These are phyloP conservation scores for Ericerus pela DNA, from an alignment of 1,140 invertebrate genomes.

Conservation along the genomic window DNA sequence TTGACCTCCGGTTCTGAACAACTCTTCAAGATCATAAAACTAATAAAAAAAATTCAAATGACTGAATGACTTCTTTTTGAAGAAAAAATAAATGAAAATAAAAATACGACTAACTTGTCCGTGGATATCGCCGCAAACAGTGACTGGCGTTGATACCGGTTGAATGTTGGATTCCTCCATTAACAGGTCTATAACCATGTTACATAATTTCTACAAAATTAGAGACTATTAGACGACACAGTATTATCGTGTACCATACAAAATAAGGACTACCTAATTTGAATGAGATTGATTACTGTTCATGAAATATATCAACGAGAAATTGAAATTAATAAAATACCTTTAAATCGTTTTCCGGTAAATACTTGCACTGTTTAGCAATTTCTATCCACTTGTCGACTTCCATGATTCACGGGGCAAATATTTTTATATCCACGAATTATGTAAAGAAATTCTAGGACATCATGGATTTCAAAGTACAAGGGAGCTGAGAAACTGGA, in stretches of 20 bases:
- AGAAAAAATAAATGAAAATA: background rate
- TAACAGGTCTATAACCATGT: slow-evolving; percentile 78
- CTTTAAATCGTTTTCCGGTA: slow-evolving; percentile 92
- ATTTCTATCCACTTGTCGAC: slow-evolving; percentile 89
- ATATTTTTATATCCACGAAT: too few relatives aligned
- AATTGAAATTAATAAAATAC: slow-evolving; percentile 31
- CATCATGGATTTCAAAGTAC: too few relatives aligned
- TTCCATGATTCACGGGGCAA: too few relatives aligned
- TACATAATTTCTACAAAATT: slow-evolving; percentile 61
- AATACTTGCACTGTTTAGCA: slow-evolving; percentile 89
- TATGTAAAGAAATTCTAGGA: too few relatives aligned
- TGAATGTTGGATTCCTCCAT: slow-evolving; percentile 89
- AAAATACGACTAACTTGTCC: slow-evolving; percentile 52
- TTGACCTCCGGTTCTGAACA: slow-evolving; percentile 78
- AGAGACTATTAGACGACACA: too few relatives aligned
- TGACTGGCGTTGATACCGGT: slow-evolving; percentile 82
- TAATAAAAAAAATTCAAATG: slow-evolving; percentile 34
- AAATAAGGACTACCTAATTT: too few relatives aligned
- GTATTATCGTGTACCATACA: too few relatives aligned
- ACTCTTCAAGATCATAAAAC: slow-evolving; percentile 90
- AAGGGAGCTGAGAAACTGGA: too few relatives aligned
- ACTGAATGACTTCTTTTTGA: background rate
- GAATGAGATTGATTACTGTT: too few relatives aligned
- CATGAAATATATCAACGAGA: too few relatives aligned
- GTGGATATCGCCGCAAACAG: slow-evolving; percentile 90